Percentiles rank a stretch among this genome's conserved stretches.
Evolutionary conservation across 2,797 vertebrate species (phyloP).

Genomic region (Ptychadena robeensis): DNA sequence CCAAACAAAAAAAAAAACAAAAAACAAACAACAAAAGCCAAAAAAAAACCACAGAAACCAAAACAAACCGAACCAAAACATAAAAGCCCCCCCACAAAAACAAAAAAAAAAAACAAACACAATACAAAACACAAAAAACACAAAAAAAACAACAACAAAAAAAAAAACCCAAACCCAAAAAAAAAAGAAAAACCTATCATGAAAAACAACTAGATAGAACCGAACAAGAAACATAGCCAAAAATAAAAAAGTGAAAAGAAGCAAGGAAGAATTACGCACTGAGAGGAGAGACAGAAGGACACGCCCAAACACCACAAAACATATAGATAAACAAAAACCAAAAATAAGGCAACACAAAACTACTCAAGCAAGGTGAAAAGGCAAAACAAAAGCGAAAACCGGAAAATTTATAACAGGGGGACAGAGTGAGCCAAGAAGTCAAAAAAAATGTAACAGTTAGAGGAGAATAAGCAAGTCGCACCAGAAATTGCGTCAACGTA

Average conservation of each 20-base stretch:
- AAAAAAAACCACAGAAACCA: background rate
- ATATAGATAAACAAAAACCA: background rate
- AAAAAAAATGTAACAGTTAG: background rate
- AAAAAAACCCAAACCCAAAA: too few species aligned
- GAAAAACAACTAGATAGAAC: background rate
- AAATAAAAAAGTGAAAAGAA: background rate
- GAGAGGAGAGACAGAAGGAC: background rate
- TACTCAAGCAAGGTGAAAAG: background rate
- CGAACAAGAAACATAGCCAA: background rate
- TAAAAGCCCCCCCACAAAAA: too few species aligned
- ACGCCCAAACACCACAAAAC: background rate
- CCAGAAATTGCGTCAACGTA: too few species aligned
- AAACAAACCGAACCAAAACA: background rate
- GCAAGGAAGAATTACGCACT: background rate
- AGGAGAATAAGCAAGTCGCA: background rate
- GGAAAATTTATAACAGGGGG: background rate
- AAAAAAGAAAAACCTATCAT: background rate
- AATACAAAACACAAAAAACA: too few species aligned
- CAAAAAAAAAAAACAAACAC: too few species aligned
- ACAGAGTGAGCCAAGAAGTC: background rate
- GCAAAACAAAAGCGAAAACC: background rate
- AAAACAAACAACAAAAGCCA: too few species aligned
- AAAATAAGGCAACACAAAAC: background rate
- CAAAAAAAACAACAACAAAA: too few species aligned
- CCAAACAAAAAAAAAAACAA: too few species aligned